Base-by-base conservation (phyloP, 2,888 invertebrate species). In the Sepiola atlantica region DNA sequence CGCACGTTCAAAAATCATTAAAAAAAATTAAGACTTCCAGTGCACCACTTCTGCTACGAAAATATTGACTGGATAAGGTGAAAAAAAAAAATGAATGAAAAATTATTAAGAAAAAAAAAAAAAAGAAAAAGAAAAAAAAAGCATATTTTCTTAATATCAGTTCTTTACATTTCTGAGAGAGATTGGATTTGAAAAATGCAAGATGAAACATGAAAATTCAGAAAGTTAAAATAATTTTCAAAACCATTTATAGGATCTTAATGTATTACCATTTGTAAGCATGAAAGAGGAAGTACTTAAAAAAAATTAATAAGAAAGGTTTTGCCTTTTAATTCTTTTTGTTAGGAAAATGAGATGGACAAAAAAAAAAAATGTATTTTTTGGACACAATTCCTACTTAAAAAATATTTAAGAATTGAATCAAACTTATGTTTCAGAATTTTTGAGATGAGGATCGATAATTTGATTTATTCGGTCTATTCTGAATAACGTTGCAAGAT, bases 131-230 rank as follows among this genome's bases (percentile, higher is more conserved):
- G n/a, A 32, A 21, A 32, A 77, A 77, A n/a, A 77, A 77, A n/a
- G 77, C n/a, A 77, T 18, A 77, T n/a, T n/a, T 32, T 77, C 77
- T 77, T n/a, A n/a, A 32, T 77, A 77, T 77, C 77, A 77, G 32
- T 77, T 77, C 77, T 77, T n/a, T 77, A n/a, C n/a, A 77, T 1
- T 32, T 61, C 28, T n/a, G 77, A 77, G 77, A 18, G 77, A 77
- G 77, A 77, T 77, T 77, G 77, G 77, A 77, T 32, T 77, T 77
- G n/a, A 77, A 77, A 77, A 77, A 77, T 77, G 77, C 77, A 77
- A 77, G 77, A 77, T 77, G 32, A 77, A 77, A 77, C 77, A 77
- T 77, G 77, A 77, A 77, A 77, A n/a, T 77, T 32, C n/a, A n/a
- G 2, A 14, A 32, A 32, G 16, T 77, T 77, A 14, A n/a, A n/a